A percentile compares a stretch with the other conserved stretches of the same genome.
Evolutionary conservation across 2,113 vertebrate genomes (phyloP).

Genomic region (Panthera leo): DNA sequence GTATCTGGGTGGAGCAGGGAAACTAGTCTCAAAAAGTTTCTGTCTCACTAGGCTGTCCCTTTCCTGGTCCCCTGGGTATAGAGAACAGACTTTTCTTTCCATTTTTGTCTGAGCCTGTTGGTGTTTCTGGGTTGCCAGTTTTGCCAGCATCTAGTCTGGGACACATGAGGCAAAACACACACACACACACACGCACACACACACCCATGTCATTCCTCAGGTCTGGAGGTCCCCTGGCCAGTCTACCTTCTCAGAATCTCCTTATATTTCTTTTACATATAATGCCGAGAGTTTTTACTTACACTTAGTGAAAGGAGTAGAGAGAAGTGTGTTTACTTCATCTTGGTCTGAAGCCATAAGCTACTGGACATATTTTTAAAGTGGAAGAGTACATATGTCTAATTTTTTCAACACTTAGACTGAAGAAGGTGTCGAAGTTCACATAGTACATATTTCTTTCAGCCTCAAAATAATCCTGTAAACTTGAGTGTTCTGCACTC

Average conservation of each 20-base stretch:
- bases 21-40: neutral
- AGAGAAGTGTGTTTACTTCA: neutral
- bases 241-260: neutral
- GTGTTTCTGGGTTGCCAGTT: neutral
- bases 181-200: neutral
- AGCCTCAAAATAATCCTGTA: neutral
- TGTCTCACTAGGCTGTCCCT: neutral
- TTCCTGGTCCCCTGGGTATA: neutral
- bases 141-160: neutral
- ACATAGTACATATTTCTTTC: neutral
- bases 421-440: neutral
- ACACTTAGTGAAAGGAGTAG: neutral
- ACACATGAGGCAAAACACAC: neutral
- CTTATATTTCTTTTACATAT: neutral
- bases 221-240: neutral
- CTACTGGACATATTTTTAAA: slow-evolving; percentile 13
- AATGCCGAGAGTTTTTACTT: neutral
- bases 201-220: neutral
- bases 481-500: neutral
- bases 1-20: neutral
- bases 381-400: neutral
- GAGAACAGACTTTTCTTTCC: neutral
- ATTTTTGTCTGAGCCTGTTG: neutral
- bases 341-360: neutral
- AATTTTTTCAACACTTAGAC: neutral